Percentiles rank a stretch among this genome's conserved stretches.
These are phyloP conservation scores for Eretmochelys imbricata DNA, from an alignment of 2,113 vertebrate species.

Conservation along the genomic window DNA sequence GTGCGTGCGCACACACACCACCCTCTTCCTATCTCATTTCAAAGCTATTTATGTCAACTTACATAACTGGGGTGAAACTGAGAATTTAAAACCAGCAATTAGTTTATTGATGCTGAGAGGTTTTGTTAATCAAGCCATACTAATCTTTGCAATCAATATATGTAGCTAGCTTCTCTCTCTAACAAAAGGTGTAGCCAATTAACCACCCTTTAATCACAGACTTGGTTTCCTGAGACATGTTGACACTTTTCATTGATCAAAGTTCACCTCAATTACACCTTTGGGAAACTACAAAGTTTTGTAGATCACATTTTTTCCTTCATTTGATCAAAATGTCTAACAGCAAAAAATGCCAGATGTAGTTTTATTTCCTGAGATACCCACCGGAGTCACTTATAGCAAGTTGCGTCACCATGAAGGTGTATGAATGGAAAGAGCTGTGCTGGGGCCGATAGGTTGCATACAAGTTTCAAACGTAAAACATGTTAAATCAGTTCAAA, in stretches of 20 bases:
- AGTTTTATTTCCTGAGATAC: background rate
- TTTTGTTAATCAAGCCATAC: conserved; percentile 49
- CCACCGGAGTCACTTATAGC: background rate
- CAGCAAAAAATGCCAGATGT: background rate
- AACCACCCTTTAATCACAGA: conserved; percentile 17
- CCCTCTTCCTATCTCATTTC: background rate
- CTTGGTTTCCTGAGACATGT: background rate
- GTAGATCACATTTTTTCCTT: background rate
- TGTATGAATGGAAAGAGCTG: background rate
- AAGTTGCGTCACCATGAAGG: background rate
- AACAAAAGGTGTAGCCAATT: conserved; percentile 50
- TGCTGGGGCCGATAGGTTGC: background rate
- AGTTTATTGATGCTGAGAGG: conserved; percentile 39
- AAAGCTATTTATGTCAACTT: background rate
- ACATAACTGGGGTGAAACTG: conserved; percentile 32
- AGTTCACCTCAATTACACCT: background rate
- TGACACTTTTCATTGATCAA: background rate
- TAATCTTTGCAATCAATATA: conserved; percentile 42
- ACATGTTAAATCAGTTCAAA: background rate
- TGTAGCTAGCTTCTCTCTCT: conserved; percentile 17
- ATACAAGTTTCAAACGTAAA: background rate
- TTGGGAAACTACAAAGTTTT: background rate
- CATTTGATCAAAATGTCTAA: conserved; percentile 37
- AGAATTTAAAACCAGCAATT: conserved; percentile 38
- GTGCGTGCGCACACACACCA: background rate